phyloP scores from a whole-genome alignment of 2,113 vertebrate species.

The cat (Felis catus) region F.catus_Fca126_mat1.0 CM031419.1:139487501-139488000 shows the following conservation, averaged over 20 bases:
- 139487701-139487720: background rate
- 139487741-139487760: background rate
- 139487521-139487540: background rate
- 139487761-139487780: background rate
- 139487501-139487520: background rate
- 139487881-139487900: background rate
- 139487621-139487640: background rate
- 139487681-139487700: background rate
- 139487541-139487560: background rate
- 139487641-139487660: background rate
- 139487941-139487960: background rate
- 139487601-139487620: conserved; percentile 23
- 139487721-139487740: background rate
- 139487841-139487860: background rate
- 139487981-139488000: background rate
- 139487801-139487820: background rate
- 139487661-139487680: background rate
- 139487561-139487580: conserved; percentile 2
- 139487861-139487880: background rate
- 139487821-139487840: conserved; percentile 11
- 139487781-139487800: background rate
- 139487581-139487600: background rate
- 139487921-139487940: background rate
- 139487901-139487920: background rate
- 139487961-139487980: background rate